Evolutionary conservation across 53 echinoderm and acorn worm species (phyloP).

Genomic region (Astropecten irregularis): DNA sequence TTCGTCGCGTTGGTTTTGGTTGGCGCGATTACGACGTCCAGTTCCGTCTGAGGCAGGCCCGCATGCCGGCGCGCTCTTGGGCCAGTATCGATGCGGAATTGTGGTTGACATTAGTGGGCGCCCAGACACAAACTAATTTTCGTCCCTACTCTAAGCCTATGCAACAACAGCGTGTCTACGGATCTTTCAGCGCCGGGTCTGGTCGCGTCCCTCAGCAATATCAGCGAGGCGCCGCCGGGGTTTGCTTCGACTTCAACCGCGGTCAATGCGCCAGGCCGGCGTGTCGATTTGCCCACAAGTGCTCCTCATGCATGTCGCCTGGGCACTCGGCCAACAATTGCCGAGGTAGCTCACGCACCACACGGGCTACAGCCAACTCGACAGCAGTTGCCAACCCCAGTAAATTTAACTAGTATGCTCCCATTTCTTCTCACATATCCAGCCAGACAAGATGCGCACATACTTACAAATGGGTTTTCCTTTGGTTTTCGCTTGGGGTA

Average conservation of each 20-base stretch:
- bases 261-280: neutral
- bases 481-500: constrained; percentile 30
- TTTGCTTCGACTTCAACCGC: neutral
- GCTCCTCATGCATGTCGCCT: neutral
- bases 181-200: neutral
- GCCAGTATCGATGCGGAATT: too few relatives aligned
- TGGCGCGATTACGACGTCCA: constrained; percentile 27
- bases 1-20: too few relatives aligned
- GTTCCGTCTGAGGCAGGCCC: constrained; percentile 15
- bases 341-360: neutral
- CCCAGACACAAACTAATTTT: neutral
- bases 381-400: constrained; percentile 24
- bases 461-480: constrained; percentile 8
- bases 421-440: constrained; percentile 32
- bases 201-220: neutral
- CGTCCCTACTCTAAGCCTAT: neutral
- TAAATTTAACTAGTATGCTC: neutral
- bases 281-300: constrained; percentile 19
- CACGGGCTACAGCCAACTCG: neutral
- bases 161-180: neutral
- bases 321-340: constrained; percentile 19
- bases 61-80: constrained; percentile 5
- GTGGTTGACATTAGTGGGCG: neutral
- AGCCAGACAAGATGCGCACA: neutral
- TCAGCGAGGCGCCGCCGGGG: neutral